These are phyloP conservation scores for Dromas ardeola DNA, from an alignment of 2,113 vertebrate species.

Conservation along the genomic window DNA sequence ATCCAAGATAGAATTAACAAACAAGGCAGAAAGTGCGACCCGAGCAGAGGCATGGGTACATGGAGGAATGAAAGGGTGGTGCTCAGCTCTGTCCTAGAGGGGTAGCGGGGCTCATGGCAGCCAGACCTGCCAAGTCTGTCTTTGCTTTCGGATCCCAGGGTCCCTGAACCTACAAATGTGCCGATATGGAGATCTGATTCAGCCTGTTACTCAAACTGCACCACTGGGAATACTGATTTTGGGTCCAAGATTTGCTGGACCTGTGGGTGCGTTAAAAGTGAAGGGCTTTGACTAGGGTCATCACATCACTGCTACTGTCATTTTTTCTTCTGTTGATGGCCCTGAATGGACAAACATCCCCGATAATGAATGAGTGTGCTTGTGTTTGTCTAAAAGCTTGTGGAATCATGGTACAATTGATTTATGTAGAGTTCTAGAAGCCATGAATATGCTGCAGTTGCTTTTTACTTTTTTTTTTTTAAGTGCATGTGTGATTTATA, in stretches of 20 bases:
- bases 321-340: background rate
- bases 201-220: background rate
- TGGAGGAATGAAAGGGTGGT: background rate
- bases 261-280: background rate
- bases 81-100: background rate
- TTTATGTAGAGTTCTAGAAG: constrained; percentile 70
- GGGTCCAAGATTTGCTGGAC: background rate
- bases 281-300: background rate
- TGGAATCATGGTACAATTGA: constrained; percentile 37
- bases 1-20: background rate
- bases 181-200: background rate
- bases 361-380: background rate
- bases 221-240: background rate
- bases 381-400: constrained; percentile 48
- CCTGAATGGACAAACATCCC: background rate
- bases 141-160: background rate
- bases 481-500: constrained; percentile 69
- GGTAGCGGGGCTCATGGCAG: background rate
- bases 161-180: background rate
- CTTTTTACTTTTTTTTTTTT: background rate
- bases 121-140: background rate
- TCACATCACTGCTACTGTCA: background rate
- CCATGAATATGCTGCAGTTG: background rate
- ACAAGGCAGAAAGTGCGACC: background rate
- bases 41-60: background rate